Base-by-base conservation (phyloP, 2,113 vertebrate species). In the Entelurus aequoreus region DNA sequence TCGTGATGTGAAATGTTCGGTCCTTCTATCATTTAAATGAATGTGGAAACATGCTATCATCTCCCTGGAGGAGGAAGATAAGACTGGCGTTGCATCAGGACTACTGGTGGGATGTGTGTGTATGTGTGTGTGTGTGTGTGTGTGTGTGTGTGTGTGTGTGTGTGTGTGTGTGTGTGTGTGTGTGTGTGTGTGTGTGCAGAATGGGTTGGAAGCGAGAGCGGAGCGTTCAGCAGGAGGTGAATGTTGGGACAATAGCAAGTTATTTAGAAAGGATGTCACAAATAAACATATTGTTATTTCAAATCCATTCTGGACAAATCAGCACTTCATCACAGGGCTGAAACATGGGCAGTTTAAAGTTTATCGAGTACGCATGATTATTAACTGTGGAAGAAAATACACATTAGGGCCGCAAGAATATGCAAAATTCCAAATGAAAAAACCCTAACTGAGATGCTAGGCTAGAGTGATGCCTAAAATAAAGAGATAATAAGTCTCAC, bases 401-500 rank as follows among this genome's bases (percentile, higher is more conserved):
- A 3, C 52, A 54, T 7, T 19, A 50, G 15, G 28, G 28, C 28
- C 28, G 28, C 28, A 28, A 28, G 28, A 28, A 28, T 28, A 28
- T 28, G 28, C 28, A 48, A 64, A 19, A 2, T 28, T 0, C 16
- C 9, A 3, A 66, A 60, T 66, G 4, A 54, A 21, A 12, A 21
- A 15, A 1, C 13, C 8, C 9, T 14, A 9, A 47, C 3, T 6
- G 6, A 52, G 51, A 52, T 21, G 11, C 11, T 4, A 52, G 14
- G 51, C 9, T 52, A 6, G 19, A 6, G 50, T 28, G 19, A 28
- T 16, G 9, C 50, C 28, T 28, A 28, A 28, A 28, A 28, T 28
- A 28, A 42, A 42, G 2, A 36, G 83, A 90, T 63, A 0, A 83
- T 48, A 82, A 14, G 46, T 73, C 93, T 54, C 89, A 98, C 96